Evolutionary conservation across 2,113 vertebrate genomes (phyloP).

Genomic region (Leucosticte australis): DNA sequence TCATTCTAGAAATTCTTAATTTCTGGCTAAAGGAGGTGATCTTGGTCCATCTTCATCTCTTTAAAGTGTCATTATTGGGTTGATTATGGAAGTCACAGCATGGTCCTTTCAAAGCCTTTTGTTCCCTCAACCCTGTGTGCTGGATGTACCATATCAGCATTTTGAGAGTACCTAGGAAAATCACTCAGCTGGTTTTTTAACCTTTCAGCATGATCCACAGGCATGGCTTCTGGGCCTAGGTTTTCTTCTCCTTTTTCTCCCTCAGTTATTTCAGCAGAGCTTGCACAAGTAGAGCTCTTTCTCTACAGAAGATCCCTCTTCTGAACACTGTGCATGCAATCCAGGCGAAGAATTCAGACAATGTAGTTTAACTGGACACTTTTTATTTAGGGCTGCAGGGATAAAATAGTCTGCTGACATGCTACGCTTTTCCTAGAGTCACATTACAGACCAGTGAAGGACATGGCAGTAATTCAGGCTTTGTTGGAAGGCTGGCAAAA

Average conservation of each 20-base stretch:
- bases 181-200: background rate
- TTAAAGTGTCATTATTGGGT: background rate
- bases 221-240: background rate
- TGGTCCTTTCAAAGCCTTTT: background rate
- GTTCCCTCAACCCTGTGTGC: rapidly evolving
- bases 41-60: background rate
- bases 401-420: constrained; percentile 45
- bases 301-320: background rate
- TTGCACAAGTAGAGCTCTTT: background rate
- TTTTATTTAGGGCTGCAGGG: constrained; percentile 53
- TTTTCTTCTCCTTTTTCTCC: background rate
- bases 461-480: constrained; percentile 34
- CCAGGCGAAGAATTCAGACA: background rate
- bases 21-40: background rate
- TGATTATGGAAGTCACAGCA: background rate
- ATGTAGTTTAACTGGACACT: constrained; percentile 6
- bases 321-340: background rate
- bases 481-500: constrained; percentile 3
- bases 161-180: background rate
- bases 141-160: background rate
- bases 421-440: constrained; percentile 52
- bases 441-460: constrained; percentile 56
- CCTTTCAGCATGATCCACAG: background rate
- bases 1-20: background rate
- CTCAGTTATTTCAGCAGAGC: background rate